phyloP scores from a whole-genome alignment of 1,140 invertebrate species.

The Macrobrachium nipponense region DNA sequence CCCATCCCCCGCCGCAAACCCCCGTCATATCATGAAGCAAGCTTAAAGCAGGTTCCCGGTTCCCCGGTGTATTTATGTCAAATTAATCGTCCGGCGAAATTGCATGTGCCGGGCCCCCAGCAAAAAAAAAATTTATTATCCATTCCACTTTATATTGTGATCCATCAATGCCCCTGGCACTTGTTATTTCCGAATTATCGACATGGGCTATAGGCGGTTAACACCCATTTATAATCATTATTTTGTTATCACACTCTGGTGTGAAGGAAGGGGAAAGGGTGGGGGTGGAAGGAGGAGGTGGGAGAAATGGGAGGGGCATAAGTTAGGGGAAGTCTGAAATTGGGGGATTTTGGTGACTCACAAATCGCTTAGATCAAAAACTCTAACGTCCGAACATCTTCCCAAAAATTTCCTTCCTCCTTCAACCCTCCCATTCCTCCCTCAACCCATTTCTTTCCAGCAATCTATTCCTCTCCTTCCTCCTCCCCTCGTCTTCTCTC shows the following conservation, averaged over 20 bases:
- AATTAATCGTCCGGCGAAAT: constrained; percentile 22
- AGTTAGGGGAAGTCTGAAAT: too few relatives aligned
- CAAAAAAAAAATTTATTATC: constrained; percentile 24
- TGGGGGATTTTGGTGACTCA: too few relatives aligned
- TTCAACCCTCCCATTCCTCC: not conserved
- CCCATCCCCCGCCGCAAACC: not conserved
- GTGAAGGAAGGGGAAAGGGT: not conserved
- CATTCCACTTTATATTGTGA: constrained; percentile 25
- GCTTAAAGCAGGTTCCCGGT: not conserved
- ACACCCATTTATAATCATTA: constrained; percentile 23
- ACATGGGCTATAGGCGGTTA: constrained; percentile 16
- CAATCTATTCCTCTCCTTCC: not conserved
- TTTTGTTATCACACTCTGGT: not conserved
- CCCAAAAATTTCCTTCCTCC: too few relatives aligned
- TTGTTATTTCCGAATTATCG: constrained; percentile 25
- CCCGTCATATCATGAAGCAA: not conserved
- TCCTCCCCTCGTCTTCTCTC: too few relatives aligned
- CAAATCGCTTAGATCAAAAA: not conserved
- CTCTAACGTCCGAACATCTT: not conserved
- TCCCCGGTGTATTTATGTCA: constrained; percentile 18
- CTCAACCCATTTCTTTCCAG: not conserved
- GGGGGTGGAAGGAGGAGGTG: not conserved
- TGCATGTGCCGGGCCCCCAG: constrained; percentile 2
- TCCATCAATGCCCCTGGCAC: constrained; percentile 20
- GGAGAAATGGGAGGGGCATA: not conserved